These are phyloP conservation scores for Zenarchopterus dispar DNA, from an alignment of 2,797 vertebrate species.

Conservation along the genomic window DNA sequence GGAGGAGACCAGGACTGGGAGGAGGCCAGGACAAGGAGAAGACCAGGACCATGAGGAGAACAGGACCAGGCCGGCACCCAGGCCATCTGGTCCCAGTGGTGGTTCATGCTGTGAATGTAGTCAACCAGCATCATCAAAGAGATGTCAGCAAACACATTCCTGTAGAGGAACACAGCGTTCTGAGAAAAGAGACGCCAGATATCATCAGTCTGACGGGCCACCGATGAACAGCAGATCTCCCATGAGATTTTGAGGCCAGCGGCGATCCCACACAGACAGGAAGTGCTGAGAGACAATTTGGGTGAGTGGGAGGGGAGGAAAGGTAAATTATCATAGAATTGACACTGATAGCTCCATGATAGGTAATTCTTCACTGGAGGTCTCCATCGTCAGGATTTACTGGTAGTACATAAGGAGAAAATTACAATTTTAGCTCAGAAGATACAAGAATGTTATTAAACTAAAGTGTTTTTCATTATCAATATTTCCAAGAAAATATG, in stretches of 20 bases:
- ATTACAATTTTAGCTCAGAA: too few species aligned
- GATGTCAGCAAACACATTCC: slow-evolving; percentile 16
- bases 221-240: slow-evolving; percentile 33
- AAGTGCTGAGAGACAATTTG: slow-evolving; percentile 29
- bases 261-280: slow-evolving; percentile 39
- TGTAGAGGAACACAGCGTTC: slow-evolving; percentile 18
- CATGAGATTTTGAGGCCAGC: slow-evolving; percentile 49
- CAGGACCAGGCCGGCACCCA: too few species aligned
- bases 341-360: background rate
- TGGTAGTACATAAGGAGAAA: background rate
- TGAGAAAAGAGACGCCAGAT: slow-evolving; percentile 52
- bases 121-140: slow-evolving; percentile 14
- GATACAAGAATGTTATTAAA: too few species aligned
- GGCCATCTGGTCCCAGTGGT: background rate
- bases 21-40: too few species aligned
- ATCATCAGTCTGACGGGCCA: slow-evolving; percentile 53
- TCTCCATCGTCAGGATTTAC: background rate
- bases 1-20: too few species aligned
- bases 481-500: too few species aligned
- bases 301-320: slow-evolving; percentile 6
- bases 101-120: background rate
- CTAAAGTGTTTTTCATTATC: too few species aligned
- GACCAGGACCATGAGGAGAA: too few species aligned
- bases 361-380: background rate
- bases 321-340: slow-evolving; percentile 12